These are phyloP conservation scores for Oophaga pumilio DNA, from an alignment of 2,113 vertebrate genomes.

Conservation along the genomic window DNA sequence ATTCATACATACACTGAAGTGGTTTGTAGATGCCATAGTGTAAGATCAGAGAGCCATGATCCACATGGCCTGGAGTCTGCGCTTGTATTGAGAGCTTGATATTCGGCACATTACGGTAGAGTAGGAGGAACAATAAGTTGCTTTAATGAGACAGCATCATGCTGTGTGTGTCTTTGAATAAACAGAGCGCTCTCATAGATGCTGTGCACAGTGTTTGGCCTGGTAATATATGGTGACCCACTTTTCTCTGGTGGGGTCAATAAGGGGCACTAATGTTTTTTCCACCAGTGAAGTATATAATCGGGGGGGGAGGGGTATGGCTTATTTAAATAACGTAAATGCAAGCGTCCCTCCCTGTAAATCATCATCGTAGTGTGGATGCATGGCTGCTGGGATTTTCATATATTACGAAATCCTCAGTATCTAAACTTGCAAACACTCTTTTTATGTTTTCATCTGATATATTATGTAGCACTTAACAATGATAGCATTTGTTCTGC, in stretches of 20 bases:
- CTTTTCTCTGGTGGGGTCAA: neutral
- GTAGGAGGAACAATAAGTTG: conserved; percentile 44
- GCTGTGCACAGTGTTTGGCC: conserved; percentile 4
- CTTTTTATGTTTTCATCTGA: neutral
- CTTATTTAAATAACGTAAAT: neutral
- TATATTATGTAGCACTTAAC: neutral
- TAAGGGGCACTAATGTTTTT: neutral
- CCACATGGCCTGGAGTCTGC: neutral
- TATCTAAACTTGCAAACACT: neutral
- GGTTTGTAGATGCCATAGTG: neutral
- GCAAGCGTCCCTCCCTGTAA: neutral
- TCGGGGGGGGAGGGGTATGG: too few species aligned
- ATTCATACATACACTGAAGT: neutral
- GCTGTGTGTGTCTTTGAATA: conserved; percentile 49
- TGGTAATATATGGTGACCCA: conserved; percentile 32
- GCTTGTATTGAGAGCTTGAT: neutral
- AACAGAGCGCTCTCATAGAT: conserved; percentile 9
- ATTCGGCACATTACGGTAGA: neutral
- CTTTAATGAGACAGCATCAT: conserved; percentile 51
- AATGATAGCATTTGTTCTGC: neutral
- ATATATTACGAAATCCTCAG: neutral
- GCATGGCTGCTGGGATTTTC: neutral
- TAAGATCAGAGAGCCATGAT: neutral
- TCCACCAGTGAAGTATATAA: too few species aligned
- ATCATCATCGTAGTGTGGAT: neutral